Conservation (phyloP, 2,888 invertebrate genomes). For the Julus scandinavius region DNA sequence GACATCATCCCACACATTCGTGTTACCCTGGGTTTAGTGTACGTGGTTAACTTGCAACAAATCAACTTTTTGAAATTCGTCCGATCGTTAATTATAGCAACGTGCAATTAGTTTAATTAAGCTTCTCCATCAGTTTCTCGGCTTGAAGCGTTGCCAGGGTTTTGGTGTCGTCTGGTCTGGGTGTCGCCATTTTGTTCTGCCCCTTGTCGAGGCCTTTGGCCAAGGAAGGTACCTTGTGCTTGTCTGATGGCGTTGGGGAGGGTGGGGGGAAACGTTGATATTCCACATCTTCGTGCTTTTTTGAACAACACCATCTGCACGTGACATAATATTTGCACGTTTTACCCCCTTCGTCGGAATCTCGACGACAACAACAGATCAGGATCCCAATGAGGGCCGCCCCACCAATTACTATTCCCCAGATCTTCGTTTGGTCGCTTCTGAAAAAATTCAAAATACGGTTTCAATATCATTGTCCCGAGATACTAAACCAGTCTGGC, state of each 20-base stretch:
- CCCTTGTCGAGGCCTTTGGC: background rate
- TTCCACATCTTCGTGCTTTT: conserved; percentile 25
- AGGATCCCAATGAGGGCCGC: conserved; percentile 40
- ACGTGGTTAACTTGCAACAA: too few species aligned
- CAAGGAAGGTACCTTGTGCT: background rate
- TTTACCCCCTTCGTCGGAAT: conserved; percentile 24
- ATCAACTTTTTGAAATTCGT: background rate
- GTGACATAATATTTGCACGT: conserved; percentile 50
- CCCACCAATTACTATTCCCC: conserved; percentile 50
- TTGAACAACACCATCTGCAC: conserved; percentile 48
- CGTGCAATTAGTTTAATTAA: conserved; percentile 2
- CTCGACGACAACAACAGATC: conserved; percentile 50
- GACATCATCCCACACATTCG: background rate
- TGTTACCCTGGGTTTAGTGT: background rate
- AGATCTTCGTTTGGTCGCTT: conserved; percentile 49
- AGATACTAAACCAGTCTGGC: too few species aligned
- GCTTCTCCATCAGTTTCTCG: background rate
- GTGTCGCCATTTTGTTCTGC: conserved; percentile 20
- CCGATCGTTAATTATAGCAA: background rate
- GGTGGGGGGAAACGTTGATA: conserved; percentile 51
- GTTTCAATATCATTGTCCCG: too few species aligned
- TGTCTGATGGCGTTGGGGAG: conserved; percentile 1
- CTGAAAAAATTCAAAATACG: background rate
- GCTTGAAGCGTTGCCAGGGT: background rate
- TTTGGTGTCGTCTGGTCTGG: conserved; percentile 23